Conservation (phyloP, 2,113 vertebrate species). For the Lagopus leucura region DNA sequence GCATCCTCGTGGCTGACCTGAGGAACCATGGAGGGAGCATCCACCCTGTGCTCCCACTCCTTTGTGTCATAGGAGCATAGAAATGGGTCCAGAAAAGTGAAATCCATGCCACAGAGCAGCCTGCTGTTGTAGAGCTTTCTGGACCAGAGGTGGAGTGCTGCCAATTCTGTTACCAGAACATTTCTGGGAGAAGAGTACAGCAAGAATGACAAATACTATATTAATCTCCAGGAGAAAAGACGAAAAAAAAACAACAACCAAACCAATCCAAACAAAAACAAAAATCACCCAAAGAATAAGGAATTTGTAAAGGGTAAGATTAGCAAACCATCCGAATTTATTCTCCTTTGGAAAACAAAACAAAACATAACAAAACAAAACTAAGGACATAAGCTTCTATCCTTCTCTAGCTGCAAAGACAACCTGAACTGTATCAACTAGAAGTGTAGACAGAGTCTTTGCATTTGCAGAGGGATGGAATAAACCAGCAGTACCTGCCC, state of each 20-base stretch:
- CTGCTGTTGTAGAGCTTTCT: not conserved
- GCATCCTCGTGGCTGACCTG: not conserved
- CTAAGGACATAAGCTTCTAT: not conserved
- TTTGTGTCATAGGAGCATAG: accelerated
- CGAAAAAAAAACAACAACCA: not conserved
- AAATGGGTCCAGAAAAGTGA: not conserved
- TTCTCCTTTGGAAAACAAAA: not conserved
- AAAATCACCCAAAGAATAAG: no score
- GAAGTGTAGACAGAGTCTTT: not conserved
- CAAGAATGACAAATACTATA: not conserved
- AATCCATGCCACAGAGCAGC: accelerated
- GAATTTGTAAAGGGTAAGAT: not conserved
- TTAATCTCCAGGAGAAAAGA: not conserved
- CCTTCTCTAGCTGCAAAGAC: not conserved
- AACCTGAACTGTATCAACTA: not conserved
- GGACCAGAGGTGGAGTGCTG: not conserved
- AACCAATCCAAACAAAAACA: no score
- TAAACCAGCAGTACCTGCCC: not conserved
- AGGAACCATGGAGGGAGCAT: not conserved
- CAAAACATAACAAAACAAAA: not conserved
- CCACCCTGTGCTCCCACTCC: accelerated
- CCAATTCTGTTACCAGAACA: not conserved
- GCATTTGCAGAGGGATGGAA: not conserved
- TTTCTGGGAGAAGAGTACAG: not conserved
- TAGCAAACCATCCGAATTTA: not conserved